A percentile compares a stretch with the other conserved stretches of the same genome.
Evolutionary conservation across 2,113 vertebrate genomes (phyloP).

Genomic region (Rana temporaria): DNA sequence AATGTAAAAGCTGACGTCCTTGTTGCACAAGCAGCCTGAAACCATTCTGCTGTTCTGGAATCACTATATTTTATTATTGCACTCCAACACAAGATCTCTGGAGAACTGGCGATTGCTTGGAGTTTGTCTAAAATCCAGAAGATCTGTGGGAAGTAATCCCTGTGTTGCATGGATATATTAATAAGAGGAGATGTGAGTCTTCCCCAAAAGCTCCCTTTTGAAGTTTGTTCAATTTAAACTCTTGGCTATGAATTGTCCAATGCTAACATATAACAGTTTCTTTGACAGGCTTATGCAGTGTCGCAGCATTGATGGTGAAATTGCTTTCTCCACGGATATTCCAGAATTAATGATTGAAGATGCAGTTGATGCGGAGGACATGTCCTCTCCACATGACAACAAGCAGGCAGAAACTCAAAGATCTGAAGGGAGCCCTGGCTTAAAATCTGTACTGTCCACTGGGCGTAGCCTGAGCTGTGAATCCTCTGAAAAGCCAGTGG

Average conservation of each 20-base stretch:
- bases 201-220: background rate
- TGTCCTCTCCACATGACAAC: constrained; percentile 85
- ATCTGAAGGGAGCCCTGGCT: constrained; percentile 78
- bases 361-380: constrained; percentile 86
- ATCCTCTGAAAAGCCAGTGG: constrained; percentile 85
- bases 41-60: too few species aligned
- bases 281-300: constrained; percentile 88
- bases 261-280: constrained; percentile 55
- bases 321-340: constrained; percentile 92
- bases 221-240: background rate
- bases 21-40: too few species aligned
- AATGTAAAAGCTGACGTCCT: too few species aligned
- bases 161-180: background rate
- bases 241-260: background rate
- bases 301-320: constrained; percentile 84
- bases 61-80: too few species aligned
- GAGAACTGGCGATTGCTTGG: too few species aligned
- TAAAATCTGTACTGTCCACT: constrained; percentile 90
- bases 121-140: too few species aligned
- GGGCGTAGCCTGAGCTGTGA: constrained; percentile 87
- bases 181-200: background rate
- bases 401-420: constrained; percentile 77
- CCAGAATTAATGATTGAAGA: constrained; percentile 89
- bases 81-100: too few species aligned
- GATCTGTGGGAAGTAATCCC: too few species aligned